Evolutionary conservation across 2,888 invertebrate genomes (phyloP), one percentile per base, ranked within the genome.

Genomic region (Drosophila subquinaria): DNA sequence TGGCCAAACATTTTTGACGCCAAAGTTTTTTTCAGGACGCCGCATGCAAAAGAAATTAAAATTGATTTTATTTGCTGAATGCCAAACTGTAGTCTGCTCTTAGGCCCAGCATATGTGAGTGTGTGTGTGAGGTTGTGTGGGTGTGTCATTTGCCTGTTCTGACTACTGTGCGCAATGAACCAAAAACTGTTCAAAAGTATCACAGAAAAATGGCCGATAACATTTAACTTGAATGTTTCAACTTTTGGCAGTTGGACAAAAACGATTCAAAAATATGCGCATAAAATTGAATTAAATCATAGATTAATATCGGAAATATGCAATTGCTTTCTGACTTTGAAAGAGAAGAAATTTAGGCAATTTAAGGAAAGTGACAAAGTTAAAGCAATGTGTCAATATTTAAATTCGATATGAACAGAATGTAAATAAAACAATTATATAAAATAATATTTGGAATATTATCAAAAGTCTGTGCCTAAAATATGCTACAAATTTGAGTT

Each of bases 61-160:
- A 83, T 86, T 80, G 81, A 78, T 83, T 83, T 88, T 79, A 68
- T 71, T 68, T 61, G 60, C 48, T 38, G 35, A 45, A 48, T 60
- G 52, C 23, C 50, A 64, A 48, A 61, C 33, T 43, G 45, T 33
- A 64, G 40, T 36, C 52, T 23, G 40, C 50, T n/a, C 10, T 42
- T 42, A 43, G 13, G 27, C 48, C 45, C 30, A 55, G 3, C 53
- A 56, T 45, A 57, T 61, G 45, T 50, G n/a, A 33, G 3, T 52
- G 1, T 51, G 15, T 68, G 42, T 51, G 17, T n/a, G 40, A 13
- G n/a, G n/a, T 3, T 27, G 20, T 47, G n/a, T 52, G 27, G 0
- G 15, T 45, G 45, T 57, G 35, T 27, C 27, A 5, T 27, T 1
- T 27, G 27, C 27, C 27, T 27, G 27, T 1, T 27, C 27, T 6